These are phyloP conservation scores for Timema cristinae DNA, from an alignment of 2,888 invertebrate genomes.

Conservation along the genomic window DNA sequence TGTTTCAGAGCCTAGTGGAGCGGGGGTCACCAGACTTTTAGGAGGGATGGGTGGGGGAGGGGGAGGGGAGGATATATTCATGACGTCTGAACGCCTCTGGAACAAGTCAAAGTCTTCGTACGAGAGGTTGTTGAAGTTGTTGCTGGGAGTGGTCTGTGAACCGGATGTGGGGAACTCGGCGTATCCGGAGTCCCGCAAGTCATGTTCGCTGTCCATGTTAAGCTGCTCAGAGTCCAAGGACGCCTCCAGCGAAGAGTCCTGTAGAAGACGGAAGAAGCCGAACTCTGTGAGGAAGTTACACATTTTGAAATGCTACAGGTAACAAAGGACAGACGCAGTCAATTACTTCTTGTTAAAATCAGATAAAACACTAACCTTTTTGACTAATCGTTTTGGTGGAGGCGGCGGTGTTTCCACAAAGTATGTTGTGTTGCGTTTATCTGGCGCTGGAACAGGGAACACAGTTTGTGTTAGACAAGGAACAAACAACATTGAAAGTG, in stretches of 20 bases:
- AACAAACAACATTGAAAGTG: neutral
- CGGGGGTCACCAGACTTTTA: conserved; percentile 32
- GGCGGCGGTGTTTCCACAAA: conserved; percentile 45
- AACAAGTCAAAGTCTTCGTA: conserved; percentile 47
- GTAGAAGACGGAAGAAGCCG: conserved; percentile 3
- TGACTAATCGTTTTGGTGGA: conserved; percentile 46
- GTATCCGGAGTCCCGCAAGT: conserved; percentile 52
- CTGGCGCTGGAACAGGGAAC: conserved; percentile 43
- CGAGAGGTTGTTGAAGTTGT: conserved; percentile 44
- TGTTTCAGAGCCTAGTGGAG: conserved; percentile 27
- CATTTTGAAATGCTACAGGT: neutral
- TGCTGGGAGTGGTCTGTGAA: conserved; percentile 27
- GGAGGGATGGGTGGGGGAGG: conserved; percentile 39
- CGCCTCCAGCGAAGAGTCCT: conserved; percentile 29
- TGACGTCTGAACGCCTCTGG: conserved; percentile 24
- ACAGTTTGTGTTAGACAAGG: neutral
- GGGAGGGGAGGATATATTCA: conserved; percentile 33
- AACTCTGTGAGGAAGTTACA: neutral
- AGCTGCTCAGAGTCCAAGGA: conserved; percentile 22
- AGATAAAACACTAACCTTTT: conserved; percentile 32
- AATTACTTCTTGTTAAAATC: too few relatives aligned
- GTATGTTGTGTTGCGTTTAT: conserved; percentile 50
- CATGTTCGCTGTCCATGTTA: conserved; percentile 44
- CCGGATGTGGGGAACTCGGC: conserved; percentile 41
- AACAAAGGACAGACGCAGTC: neutral